Evolutionary conservation across 1,140 invertebrate species (phyloP), one percentile per base, ranked within the genome.

Genomic region (Drosophila burlai): DNA sequence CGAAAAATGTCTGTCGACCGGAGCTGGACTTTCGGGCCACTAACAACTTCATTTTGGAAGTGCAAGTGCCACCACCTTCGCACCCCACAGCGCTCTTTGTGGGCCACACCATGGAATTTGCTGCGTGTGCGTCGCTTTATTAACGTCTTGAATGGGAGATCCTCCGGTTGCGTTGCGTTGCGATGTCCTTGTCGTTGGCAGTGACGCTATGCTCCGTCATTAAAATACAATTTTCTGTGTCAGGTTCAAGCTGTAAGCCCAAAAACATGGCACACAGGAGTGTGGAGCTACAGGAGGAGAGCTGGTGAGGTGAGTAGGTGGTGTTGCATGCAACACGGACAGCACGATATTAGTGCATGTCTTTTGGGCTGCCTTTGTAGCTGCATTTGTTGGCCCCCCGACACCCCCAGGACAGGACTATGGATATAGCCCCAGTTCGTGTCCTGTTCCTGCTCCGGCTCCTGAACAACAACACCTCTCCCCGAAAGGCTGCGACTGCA

Each of bases 191-290:
- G 67, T 78, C 66, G 60, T 64, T 73, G 76, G 52, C 60, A 57
- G 42, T 67, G 66, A 68, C 50, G 71, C 71, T 61, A 58, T 82
- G 78, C 72, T 78, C 85, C 85, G 79, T 90, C 85, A 90, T 90
- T 90, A 90, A 90, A 90, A 90, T 85, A 90, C 85, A 90, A 90
- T 90, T 90, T 90, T 90, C 81, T 90, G 85, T 90, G 85, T 90
- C 85, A 90, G 85, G 84, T 89, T 89, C 85, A 91, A 90, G 86
- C 78, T 81, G 79, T 80, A 85, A 64, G 71, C 62, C 71, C 77
- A 80, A 63, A 58, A 79, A 59, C 59, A 64, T 52, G 45, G 47
- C 62, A 68, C 60, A 75, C 61, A 59, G 49, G 59, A 64, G 29
- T 34, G n/a, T 9, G 29, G 29, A 40, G n/a, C 3, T 29, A 29